Evolutionary conservation across 2,888 invertebrate species (phyloP), one percentile per base, ranked within the genome.

Genomic region (Rotaria socialis): DNA sequence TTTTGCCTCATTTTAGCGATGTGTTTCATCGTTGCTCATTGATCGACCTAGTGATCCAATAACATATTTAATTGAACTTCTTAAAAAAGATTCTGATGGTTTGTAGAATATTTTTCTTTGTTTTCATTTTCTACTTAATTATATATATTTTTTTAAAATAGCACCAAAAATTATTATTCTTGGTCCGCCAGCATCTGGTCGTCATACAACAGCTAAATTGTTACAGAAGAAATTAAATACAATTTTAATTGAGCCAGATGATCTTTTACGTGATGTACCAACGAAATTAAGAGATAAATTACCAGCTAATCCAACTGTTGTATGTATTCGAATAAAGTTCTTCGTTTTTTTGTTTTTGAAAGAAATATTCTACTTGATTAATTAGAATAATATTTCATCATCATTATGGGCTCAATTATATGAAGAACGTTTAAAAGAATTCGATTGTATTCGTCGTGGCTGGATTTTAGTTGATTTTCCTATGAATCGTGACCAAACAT

Each of bases 401-500:
- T 89, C 89, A 8, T 84, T 91, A 75, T 91, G 91, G 91, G 88
- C 89, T n/a, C 88, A 89, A 85, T 88, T 91, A n/a, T 86, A 91
- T 8, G 88, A 89, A 84, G 89, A 89, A 41, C 87, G 91, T 55
- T 87, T 90, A 87, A 88, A 89, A 80, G 87, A 90, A 85, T 89
- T 89, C 88, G 91, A 91, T 88, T 90, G 90, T 88, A 89, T 90
- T 22, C 90, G 90, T 88, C 90, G 90, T 85, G 91, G 91, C 14
- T 91, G 90, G 90, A 90, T 91, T 7, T 87, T 91, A 88, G 91
- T 90, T 86, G 90, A 90, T 16, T 90, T 91, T 86, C 91, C 91
- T 0, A 89, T 90, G 87, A 90, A 90, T 7, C 88, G 90, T 86
- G 90, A 91, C 85, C 90, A 91, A 86, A 90, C 90, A 7, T 87